phyloP scores from a whole-genome alignment of 64 coral and sea anemone species.

The Actinia tenebrosa region DNA sequence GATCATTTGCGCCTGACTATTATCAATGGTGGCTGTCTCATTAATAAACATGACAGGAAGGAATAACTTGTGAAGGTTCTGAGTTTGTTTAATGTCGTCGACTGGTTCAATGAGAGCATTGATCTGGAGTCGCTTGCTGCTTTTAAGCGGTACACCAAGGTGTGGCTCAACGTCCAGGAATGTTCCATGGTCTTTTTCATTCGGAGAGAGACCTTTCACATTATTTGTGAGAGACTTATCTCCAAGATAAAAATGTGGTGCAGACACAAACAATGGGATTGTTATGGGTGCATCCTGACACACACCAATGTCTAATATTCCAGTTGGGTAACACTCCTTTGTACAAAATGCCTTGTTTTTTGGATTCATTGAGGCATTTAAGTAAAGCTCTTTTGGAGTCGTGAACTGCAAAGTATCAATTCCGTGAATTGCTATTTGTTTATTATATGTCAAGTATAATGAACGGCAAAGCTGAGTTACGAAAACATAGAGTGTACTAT shows the following conservation, averaged over 20 bases:
- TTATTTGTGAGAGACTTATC: constrained; percentile 31
- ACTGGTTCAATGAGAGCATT: constrained; percentile 74
- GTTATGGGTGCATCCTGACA: constrained; percentile 68
- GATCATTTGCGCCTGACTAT: constrained; percentile 41
- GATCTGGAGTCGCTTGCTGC: constrained; percentile 71
- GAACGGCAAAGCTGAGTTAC: constrained; percentile 85
- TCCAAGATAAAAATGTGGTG: constrained; percentile 92
- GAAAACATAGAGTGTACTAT: constrained; percentile 80
- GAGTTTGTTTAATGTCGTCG: constrained; percentile 36
- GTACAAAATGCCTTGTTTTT: constrained; percentile 86
- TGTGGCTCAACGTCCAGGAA: constrained; percentile 80
- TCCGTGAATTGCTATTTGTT: constrained; percentile 29
- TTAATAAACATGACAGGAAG: constrained; percentile 81
- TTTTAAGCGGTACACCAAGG: constrained; percentile 70
- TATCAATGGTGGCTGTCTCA: constrained; percentile 68
- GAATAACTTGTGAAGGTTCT: constrained; percentile 53
- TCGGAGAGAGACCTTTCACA: constrained; percentile 70
- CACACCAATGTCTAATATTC: constrained; percentile 78
- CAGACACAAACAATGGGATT: constrained; percentile 81
- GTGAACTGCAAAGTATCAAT: constrained; percentile 65
- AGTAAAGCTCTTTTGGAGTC: constrained; percentile 53
- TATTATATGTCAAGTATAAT: constrained; percentile 56
- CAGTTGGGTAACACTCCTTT: constrained; percentile 74
- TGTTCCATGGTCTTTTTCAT: constrained; percentile 72
- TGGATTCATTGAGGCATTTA: constrained; percentile 60